Conservation (phyloP, 2,888 invertebrate genomes). For the Lapara coniferarum region DNA sequence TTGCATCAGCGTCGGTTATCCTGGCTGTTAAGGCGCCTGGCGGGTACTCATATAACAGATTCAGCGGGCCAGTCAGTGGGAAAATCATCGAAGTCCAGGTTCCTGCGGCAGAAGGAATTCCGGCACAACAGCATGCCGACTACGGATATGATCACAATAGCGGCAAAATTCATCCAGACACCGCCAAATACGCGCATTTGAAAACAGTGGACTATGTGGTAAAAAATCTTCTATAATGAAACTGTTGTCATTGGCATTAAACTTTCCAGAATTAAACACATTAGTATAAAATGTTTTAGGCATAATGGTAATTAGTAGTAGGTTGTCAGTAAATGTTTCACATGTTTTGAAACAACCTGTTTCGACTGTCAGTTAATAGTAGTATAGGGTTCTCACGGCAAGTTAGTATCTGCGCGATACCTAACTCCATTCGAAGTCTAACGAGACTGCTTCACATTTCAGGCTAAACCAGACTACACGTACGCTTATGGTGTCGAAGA, state of each 20-base stretch:
- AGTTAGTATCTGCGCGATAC: no score
- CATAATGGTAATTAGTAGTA: no score
- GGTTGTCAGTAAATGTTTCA: no score
- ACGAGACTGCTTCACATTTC: slow-evolving; percentile 32
- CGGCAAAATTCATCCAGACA: slow-evolving; percentile 75
- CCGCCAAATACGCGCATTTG: slow-evolving; percentile 78
- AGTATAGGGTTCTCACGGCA: no score
- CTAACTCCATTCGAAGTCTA: neutral
- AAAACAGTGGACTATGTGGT: slow-evolving; percentile 87
- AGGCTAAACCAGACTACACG: slow-evolving; percentile 90
- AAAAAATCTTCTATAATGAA: slow-evolving; percentile 43
- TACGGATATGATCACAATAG: slow-evolving; percentile 78
- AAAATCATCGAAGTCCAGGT: slow-evolving; percentile 83
- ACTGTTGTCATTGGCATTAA: no score
- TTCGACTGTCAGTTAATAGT: no score
- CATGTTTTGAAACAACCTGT: no score
- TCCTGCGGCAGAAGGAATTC: slow-evolving; percentile 68
- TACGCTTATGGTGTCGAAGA: slow-evolving; percentile 91
- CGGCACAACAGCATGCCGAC: slow-evolving; percentile 77
- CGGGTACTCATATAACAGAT: slow-evolving; percentile 88
- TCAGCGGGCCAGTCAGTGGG: slow-evolving; percentile 90
- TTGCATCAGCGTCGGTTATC: slow-evolving; percentile 56
- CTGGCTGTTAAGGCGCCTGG: slow-evolving; percentile 66
- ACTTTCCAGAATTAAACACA: no score
- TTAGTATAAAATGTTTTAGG: no score